These are phyloP conservation scores for Trichonephila clavata DNA, from an alignment of 1,140 invertebrate species.

Conservation along the genomic window DNA sequence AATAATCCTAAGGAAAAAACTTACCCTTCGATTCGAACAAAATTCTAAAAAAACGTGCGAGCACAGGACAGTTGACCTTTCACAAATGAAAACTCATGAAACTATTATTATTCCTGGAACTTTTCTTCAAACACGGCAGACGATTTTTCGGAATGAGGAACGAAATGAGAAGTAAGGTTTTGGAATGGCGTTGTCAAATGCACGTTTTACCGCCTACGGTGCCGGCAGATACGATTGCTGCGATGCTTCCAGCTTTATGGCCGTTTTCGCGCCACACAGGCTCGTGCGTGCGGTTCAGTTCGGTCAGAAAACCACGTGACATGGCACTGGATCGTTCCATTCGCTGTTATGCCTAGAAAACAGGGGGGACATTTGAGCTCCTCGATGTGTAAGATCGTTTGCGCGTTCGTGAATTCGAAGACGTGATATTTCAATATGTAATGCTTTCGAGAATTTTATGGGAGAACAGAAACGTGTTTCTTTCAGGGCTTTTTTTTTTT, in stretches of 20 bases:
- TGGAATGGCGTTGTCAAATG: slow-evolving; percentile 4
- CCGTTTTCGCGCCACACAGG: slow-evolving; percentile 43
- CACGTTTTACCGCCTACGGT: neutral
- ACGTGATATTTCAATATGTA: neutral
- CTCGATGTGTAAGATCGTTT: neutral
- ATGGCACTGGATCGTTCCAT: slow-evolving; percentile 7
- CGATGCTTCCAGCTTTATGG: neutral
- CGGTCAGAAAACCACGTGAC: slow-evolving; percentile 44
- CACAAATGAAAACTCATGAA: neutral
- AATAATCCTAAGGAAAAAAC: neutral
- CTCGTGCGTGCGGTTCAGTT: neutral
- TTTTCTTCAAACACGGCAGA: neutral
- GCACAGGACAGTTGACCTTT: neutral
- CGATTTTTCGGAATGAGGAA: neutral
- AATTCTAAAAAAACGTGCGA: neutral
- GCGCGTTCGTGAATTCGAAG: neutral
- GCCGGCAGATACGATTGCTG: neutral
- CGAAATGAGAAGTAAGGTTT: neutral
- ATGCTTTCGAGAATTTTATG: neutral
- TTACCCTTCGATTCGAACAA: slow-evolving; percentile 21
- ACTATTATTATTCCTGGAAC: neutral
- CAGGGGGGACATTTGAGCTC: neutral
- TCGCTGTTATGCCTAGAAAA: slow-evolving; percentile 39
- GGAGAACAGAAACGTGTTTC: neutral
- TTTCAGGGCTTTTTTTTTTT: neutral